Percentiles rank a stretch among this genome's conserved stretches.
Evolutionary conservation across 2,797 vertebrate species (phyloP).

Genomic region (Arrhamphus sclerolepis): DNA sequence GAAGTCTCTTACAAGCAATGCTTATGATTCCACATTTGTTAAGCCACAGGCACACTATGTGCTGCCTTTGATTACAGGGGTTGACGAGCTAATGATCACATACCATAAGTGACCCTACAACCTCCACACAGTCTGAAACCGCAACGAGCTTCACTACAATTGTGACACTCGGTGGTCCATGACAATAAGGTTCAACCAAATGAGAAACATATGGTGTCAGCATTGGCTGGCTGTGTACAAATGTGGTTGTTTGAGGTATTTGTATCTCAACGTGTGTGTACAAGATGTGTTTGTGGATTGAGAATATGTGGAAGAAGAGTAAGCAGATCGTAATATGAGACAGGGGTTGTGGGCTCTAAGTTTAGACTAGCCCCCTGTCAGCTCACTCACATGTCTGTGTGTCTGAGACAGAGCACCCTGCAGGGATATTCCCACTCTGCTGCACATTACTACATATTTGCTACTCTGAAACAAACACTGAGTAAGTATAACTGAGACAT

Average conservation of each 20-base stretch:
- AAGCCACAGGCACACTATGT: conserved; percentile 3
- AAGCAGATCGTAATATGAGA: conserved; percentile 74
- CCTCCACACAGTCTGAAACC: conserved; percentile 30
- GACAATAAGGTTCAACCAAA: conserved; percentile 59
- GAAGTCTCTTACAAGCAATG: conserved; percentile 9
- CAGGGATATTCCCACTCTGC: conserved; percentile 67
- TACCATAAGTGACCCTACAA: conserved; percentile 20
- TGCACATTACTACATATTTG: conserved; percentile 32
- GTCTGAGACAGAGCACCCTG: conserved; percentile 56
- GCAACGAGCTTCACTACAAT: conserved; percentile 35
- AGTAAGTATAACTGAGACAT: conserved; percentile 2
- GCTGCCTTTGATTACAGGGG: conserved; percentile 17
- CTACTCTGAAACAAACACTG: conserved; percentile 30
- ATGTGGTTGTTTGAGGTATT: conserved; percentile 32
- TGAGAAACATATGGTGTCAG: conserved; percentile 57
- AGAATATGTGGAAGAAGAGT: conserved; percentile 44
- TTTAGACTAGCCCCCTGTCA: conserved; percentile 77
- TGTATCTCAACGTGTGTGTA: conserved; percentile 17
- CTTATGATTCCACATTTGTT: conserved; percentile 4
- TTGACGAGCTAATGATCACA: conserved; percentile 9
- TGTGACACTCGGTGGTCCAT: conserved; percentile 53
- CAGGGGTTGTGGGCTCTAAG: conserved; percentile 70
- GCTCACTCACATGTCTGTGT: conserved; percentile 64
- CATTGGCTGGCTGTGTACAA: conserved; percentile 25
- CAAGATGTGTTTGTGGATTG: conserved; percentile 30